Evolutionary conservation across 2,888 invertebrate genomes (phyloP).

Genomic region (Malachius bipustulatus): DNA sequence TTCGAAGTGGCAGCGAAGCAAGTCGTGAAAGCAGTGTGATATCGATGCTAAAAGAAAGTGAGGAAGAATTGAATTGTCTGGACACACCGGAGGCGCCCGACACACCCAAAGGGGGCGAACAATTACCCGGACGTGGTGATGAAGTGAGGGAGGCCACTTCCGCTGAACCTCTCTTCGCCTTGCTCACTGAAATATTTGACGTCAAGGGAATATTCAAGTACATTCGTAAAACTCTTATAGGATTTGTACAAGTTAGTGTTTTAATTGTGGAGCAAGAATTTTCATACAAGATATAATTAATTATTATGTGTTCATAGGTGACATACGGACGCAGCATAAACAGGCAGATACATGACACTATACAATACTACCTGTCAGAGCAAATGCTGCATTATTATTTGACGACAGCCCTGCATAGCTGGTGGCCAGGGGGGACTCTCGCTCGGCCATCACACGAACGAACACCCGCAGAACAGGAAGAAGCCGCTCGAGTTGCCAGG

Average conservation of each 20-base stretch:
- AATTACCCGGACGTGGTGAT: conserved; percentile 36
- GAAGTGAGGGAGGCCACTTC: conserved; percentile 74
- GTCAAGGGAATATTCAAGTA: conserved; percentile 81
- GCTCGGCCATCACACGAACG: conserved; percentile 43
- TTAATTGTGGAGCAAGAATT: no score
- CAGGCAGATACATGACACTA: conserved; percentile 78
- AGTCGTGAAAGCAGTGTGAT: conserved; percentile 19
- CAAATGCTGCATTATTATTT: conserved; percentile 84
- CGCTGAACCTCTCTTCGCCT: conserved; percentile 79
- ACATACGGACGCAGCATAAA: conserved; percentile 89
- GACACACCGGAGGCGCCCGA: conserved; percentile 45
- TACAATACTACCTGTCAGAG: conserved; percentile 79
- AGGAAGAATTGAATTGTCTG: conserved; percentile 67
- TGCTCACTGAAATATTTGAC: conserved; percentile 83
- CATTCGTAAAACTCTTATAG: conserved; percentile 75
- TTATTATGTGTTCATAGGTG: conserved; percentile 39
- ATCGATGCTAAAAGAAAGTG: conserved; percentile 47
- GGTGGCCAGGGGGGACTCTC: conserved; percentile 81
- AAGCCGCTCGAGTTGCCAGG: conserved; percentile 57
- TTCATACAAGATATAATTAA: no score
- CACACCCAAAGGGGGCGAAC: conserved; percentile 32
- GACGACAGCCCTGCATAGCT: conserved; percentile 67
- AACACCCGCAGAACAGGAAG: conserved; percentile 52
- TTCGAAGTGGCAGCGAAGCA: conserved; percentile 25
- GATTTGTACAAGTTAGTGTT: conserved; percentile 75